Evolutionary conservation across 2,113 vertebrate species (phyloP).

Genomic region (Ochotona princeps): DNA sequence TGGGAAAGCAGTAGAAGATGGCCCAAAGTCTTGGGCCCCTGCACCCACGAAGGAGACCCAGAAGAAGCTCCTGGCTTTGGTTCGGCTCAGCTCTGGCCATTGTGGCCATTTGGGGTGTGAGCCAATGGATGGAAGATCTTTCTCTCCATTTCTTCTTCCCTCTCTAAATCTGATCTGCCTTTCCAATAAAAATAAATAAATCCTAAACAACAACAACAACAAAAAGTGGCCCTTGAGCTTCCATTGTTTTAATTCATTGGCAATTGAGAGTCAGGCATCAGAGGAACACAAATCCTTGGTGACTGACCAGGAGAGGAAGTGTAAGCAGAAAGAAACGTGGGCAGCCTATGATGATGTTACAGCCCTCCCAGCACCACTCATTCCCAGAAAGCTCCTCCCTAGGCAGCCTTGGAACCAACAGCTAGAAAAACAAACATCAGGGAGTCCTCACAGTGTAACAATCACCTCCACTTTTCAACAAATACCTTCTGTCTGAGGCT

Average conservation of each 20-base stretch:
- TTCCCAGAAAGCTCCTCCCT: neutral
- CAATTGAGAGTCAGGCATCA: neutral
- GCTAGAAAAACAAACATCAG: constrained; percentile 6
- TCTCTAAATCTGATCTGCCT: no score
- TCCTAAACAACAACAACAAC: no score
- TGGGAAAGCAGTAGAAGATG: no score
- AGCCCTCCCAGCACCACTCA: neutral
- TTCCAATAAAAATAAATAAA: no score
- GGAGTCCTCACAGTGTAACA: neutral
- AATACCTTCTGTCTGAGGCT: neutral
- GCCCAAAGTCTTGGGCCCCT: no score
- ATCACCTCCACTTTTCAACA: constrained; percentile 41
- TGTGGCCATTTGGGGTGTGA: no score
- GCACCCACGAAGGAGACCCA: no score
- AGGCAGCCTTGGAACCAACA: neutral
- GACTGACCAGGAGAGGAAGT: neutral
- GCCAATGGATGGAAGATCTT: no score
- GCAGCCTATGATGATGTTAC: neutral
- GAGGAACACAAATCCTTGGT: neutral
- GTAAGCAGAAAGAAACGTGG: neutral
- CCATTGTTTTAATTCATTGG: neutral
- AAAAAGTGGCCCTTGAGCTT: no score
- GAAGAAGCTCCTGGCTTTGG: no score
- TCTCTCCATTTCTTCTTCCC: no score
- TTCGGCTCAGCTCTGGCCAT: no score